Base-by-base conservation (phyloP, 2,113 vertebrate genomes). In the Hyla sarda region DNA sequence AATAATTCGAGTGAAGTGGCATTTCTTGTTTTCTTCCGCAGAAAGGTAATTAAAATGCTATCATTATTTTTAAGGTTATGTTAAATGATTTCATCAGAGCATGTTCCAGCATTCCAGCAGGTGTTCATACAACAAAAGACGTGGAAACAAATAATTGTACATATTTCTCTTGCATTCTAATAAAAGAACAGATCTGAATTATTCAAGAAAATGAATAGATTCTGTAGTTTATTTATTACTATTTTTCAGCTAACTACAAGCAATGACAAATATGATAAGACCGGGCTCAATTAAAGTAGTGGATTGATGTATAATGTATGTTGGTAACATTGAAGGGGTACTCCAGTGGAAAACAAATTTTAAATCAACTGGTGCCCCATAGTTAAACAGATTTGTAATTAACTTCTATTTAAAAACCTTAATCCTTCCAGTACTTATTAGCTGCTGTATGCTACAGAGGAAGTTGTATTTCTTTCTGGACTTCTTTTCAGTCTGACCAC, bases 191-290 rank as follows among this genome's bases (percentile, higher is more conserved):
- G 2, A 41, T 72, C 45, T 47, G 1, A 45, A 74, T 25, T 47
- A 74, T 41, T 72, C 5, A 72, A 47, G 14, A 73, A 73, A 73
- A n/a, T 73, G 41, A 73, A 47, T 73, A 10, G 21, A 47, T 73
- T 72, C 10, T 72, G 16, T 37, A 9, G 34, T 72, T 72, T 9
- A 41, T 41, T 72, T 32, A 37, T 71, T 71, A 1, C 65, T 69
- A 34, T 71, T 37, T 71, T 37, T 73, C 10, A 73, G 34, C 19
- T 10, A 37, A 37, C 16, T 71, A 37, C 25, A 25, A 65, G 62
- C 9, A 10, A 2, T 71, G 25, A 13, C 12, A 2, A 14, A 16
- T 30, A 32, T 67, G 17, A 21, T 69, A 17, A 34, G 30, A 34
- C 65, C 17, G 30, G 34, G 4, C 65, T 69, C 12, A 34, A 69